These are phyloP conservation scores for Sclerodermus sp. DNA, from an alignment of 2,888 invertebrate genomes.

Conservation along the genomic window DNA sequence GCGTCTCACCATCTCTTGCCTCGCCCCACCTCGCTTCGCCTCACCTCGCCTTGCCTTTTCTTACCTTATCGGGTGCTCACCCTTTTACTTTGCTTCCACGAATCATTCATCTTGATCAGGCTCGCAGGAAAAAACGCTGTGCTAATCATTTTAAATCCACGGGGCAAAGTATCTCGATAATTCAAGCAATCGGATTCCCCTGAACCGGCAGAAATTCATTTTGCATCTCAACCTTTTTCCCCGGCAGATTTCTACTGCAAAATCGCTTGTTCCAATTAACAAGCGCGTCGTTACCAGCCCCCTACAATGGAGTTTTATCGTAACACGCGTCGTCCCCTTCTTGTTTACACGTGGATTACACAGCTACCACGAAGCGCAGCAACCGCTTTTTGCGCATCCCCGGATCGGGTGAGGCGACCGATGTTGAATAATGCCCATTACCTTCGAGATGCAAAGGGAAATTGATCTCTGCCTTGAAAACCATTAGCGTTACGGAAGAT, in stretches of 20 bases:
- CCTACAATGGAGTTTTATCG: slow-evolving; percentile 16
- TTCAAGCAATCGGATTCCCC: neutral
- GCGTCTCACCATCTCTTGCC: too few relatives aligned
- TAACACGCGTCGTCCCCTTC: slow-evolving; percentile 34
- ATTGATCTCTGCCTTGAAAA: too few relatives aligned
- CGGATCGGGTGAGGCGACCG: too few relatives aligned
- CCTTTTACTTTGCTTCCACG: neutral
- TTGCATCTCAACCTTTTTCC: too few relatives aligned
- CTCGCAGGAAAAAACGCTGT: neutral
- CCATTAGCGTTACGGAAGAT: too few relatives aligned
- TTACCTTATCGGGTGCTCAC: slow-evolving; percentile 1
- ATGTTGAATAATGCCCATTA: too few relatives aligned
- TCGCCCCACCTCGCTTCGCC: too few relatives aligned
- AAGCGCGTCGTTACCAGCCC: slow-evolving; percentile 40
- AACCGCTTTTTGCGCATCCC: slow-evolving; percentile 40
- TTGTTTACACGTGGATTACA: slow-evolving; percentile 48
- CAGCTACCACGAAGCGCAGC: slow-evolving; percentile 43
- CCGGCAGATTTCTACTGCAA: slow-evolving; percentile 6
- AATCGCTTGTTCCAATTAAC: slow-evolving; percentile 24
- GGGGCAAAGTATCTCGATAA: slow-evolving; percentile 13
- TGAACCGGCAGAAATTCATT: too few relatives aligned
- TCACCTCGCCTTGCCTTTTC: slow-evolving; percentile 11
- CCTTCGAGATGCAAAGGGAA: too few relatives aligned
- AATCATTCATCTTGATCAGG: neutral
- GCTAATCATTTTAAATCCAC: slow-evolving; percentile 1